These are phyloP conservation scores for Hydractinia symbiolongicarpus DNA, from an alignment of 30 jellyfish, hydroid and myxozoan genomes.

Conservation along the genomic window DNA sequence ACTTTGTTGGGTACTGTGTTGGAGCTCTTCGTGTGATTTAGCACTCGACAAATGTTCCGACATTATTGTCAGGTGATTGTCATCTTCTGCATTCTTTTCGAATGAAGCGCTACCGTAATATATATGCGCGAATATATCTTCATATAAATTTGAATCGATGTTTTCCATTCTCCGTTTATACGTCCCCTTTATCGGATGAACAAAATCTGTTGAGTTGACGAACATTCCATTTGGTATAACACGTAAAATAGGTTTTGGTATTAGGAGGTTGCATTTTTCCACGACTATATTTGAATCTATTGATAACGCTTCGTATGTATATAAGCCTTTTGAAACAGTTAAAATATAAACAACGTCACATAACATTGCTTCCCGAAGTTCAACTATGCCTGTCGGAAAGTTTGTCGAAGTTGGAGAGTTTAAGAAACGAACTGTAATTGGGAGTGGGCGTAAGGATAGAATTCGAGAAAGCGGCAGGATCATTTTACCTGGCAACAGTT, in stretches of 20 bases:
- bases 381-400: conserved; percentile 30
- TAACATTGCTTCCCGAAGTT: not conserved
- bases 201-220: conserved; percentile 14
- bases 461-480: conserved; percentile 16
- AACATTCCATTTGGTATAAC: conserved; percentile 16
- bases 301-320: conserved; percentile 18
- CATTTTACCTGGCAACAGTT: conserved; percentile 18
- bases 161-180: conserved; percentile 1
- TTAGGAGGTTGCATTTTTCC: conserved; percentile 20
- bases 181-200: not conserved
- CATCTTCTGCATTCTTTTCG: conserved; percentile 14
- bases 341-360: conserved; percentile 30
- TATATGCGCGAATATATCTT: conserved; percentile 22
- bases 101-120: conserved; percentile 32
- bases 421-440: conserved; percentile 21
- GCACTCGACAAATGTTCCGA: not conserved
- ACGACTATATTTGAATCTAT: conserved; percentile 23
- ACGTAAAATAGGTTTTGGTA: conserved; percentile 21
- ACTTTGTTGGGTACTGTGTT: not conserved
- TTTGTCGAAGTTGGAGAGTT: conserved; percentile 32
- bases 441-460: conserved; percentile 14
- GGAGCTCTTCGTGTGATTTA: not conserved
- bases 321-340: conserved; percentile 20
- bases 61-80: conserved; percentile 6
- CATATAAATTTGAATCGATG: conserved; percentile 24